Evolutionary conservation across 2,888 invertebrate species (phyloP).

Genomic region (Cephus pulcher): DNA sequence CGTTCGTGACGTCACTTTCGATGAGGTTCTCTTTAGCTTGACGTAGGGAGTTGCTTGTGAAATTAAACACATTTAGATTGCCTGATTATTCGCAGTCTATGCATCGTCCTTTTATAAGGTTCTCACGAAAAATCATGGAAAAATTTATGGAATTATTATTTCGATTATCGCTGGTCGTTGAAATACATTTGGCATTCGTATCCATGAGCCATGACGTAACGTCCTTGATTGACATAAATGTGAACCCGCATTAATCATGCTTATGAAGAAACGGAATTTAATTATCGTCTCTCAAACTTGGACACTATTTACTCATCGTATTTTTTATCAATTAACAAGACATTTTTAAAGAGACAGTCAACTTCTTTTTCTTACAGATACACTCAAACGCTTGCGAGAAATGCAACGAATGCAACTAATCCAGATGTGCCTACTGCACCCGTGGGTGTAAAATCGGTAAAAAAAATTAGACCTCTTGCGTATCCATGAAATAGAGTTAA

Average conservation of each 20-base stretch:
- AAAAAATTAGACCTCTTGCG: background rate
- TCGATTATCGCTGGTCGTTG: background rate
- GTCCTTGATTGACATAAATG: too few relatives aligned
- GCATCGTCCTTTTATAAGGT: background rate
- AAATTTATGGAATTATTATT: background rate
- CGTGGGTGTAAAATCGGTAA: constrained; percentile 4
- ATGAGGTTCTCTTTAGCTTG: background rate
- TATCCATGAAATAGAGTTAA: background rate
- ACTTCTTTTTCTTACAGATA: constrained; percentile 10
- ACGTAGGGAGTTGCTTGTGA: background rate
- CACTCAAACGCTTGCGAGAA: constrained; percentile 9
- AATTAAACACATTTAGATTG: background rate
- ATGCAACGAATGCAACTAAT: constrained; percentile 11
- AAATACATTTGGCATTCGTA: background rate
- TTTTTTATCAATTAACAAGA: too few relatives aligned
- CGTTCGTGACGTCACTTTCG: background rate
- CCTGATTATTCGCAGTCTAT: background rate
- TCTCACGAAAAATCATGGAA: background rate
- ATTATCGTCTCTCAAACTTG: too few relatives aligned
- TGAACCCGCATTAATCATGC: too few relatives aligned
- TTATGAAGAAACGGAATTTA: too few relatives aligned
- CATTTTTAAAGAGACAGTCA: background rate
- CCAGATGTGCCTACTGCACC: background rate
- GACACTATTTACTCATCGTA: too few relatives aligned
- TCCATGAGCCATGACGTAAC: background rate